These are phyloP conservation scores for Drosophila eugracilis DNA, from an alignment of 1,140 invertebrate genomes.

Conservation along the genomic window DNA sequence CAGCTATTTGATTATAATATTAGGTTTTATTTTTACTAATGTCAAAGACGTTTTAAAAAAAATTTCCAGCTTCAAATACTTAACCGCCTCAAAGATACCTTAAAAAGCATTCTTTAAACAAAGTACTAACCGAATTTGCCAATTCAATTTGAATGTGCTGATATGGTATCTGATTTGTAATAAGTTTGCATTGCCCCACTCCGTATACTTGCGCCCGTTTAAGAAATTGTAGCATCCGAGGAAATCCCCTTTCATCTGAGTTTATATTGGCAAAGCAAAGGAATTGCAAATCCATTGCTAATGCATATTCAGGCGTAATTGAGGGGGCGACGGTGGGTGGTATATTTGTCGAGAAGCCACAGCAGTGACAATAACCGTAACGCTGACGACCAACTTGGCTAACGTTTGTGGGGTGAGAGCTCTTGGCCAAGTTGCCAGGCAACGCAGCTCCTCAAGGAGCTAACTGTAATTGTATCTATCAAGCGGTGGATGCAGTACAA, in stretches of 20 bases:
- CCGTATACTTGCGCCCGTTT: background rate
- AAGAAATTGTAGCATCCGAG: slow-evolving; percentile 5
- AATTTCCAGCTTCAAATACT: too few species aligned
- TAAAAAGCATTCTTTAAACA: background rate
- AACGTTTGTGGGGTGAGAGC: too few species aligned
- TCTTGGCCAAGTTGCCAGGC: slow-evolving; percentile 22
- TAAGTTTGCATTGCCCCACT: background rate
- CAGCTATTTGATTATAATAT: too few species aligned
- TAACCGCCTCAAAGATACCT: background rate
- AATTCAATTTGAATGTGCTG: slow-evolving; percentile 11
- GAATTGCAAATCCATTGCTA: slow-evolving; percentile 26
- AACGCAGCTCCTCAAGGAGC: slow-evolving; percentile 33
- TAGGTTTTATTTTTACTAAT: too few species aligned
- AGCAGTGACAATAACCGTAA: slow-evolving; percentile 68
- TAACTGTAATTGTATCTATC: slow-evolving; percentile 80
- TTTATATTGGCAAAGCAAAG: slow-evolving; percentile 1
- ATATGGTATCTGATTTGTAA: slow-evolving; percentile 1
- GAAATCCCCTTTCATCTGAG: slow-evolving; percentile 4
- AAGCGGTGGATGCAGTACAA: slow-evolving; percentile 43
- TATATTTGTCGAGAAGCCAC: slow-evolving; percentile 38
- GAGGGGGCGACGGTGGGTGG: slow-evolving; percentile 3
- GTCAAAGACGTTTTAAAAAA: too few species aligned
- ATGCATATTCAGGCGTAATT: slow-evolving; percentile 46
- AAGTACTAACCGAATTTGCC: background rate
- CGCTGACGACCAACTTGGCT: slow-evolving; percentile 40